phyloP scores from a whole-genome alignment of 1,140 invertebrate species.

The Caerostris darwini region DNA sequence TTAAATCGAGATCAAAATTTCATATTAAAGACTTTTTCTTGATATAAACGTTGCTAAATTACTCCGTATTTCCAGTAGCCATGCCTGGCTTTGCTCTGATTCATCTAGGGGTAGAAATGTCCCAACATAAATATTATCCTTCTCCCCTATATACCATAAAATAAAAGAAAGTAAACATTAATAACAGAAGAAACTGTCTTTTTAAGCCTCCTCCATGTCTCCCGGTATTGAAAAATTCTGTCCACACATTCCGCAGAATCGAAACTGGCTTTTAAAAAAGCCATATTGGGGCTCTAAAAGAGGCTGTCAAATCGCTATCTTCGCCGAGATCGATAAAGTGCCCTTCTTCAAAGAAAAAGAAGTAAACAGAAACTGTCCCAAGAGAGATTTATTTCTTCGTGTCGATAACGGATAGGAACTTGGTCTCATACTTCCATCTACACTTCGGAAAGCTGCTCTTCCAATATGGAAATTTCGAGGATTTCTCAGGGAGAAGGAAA shows the following conservation, averaged over 20 bases:
- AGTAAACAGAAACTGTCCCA: slow-evolving; percentile 45
- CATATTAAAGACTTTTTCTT: neutral
- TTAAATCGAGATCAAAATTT: neutral
- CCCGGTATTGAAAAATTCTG: slow-evolving; percentile 51
- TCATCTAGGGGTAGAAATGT: neutral
- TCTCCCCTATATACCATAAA: neutral
- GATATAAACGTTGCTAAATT: neutral
- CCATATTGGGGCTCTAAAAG: slow-evolving; percentile 66
- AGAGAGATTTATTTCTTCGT: slow-evolving; percentile 66
- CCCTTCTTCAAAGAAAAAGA: slow-evolving; percentile 35
- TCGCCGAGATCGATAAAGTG: slow-evolving; percentile 41
- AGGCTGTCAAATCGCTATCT: slow-evolving; percentile 72
- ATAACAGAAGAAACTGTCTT: slow-evolving; percentile 42
- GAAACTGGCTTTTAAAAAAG: slow-evolving; percentile 55
- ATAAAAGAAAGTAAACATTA: slow-evolving; percentile 44
- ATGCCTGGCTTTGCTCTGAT: neutral
- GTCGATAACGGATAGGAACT: slow-evolving; percentile 61
- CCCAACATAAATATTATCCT: slow-evolving; percentile 33
- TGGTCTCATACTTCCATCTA: slow-evolving; percentile 57
- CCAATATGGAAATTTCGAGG: slow-evolving; percentile 57
- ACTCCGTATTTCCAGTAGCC: neutral
- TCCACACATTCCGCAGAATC: slow-evolving; percentile 60
- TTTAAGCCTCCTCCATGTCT: slow-evolving; percentile 33
- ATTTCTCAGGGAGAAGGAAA: neutral
- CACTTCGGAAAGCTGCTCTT: neutral